phyloP scores from a whole-genome alignment of 2,113 vertebrate genomes.

The Lepus timidus region DNA sequence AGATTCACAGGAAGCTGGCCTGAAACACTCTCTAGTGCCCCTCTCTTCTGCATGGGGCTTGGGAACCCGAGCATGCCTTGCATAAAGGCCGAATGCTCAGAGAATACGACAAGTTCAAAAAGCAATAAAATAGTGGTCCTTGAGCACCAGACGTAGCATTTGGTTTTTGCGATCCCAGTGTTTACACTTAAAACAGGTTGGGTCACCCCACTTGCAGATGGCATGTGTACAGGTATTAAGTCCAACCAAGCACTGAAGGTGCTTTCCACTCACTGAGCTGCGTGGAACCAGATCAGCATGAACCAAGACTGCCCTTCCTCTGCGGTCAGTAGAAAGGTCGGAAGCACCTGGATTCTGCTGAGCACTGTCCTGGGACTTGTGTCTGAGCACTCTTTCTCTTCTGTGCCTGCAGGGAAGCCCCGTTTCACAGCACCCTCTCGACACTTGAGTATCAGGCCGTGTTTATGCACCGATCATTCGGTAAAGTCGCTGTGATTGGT shows the following conservation, averaged over 20 bases:
- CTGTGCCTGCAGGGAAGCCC: neutral
- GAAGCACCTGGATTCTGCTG: neutral
- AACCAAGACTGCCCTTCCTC: neutral
- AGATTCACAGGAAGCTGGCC: neutral
- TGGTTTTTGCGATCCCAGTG: neutral
- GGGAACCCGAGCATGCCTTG: neutral
- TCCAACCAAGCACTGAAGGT: neutral
- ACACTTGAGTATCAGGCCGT: fast-evolving
- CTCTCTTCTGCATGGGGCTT: neutral
- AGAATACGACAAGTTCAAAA: neutral
- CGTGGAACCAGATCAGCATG: neutral
- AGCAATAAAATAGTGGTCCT: neutral
- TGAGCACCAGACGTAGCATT: neutral
- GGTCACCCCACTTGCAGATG: neutral
- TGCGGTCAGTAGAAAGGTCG: neutral
- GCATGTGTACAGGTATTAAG: neutral
- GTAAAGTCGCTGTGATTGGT: neutral
- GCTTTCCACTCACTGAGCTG: neutral
- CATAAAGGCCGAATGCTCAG: neutral
- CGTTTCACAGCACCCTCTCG: neutral
- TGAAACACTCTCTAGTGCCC: neutral
- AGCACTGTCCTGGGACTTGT: neutral
- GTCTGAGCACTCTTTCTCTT: neutral
- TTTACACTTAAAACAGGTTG: neutral
- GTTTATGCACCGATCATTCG: neutral